phyloP scores from a whole-genome alignment of 2,888 invertebrate genomes.

The Aethes cnicana region DNA sequence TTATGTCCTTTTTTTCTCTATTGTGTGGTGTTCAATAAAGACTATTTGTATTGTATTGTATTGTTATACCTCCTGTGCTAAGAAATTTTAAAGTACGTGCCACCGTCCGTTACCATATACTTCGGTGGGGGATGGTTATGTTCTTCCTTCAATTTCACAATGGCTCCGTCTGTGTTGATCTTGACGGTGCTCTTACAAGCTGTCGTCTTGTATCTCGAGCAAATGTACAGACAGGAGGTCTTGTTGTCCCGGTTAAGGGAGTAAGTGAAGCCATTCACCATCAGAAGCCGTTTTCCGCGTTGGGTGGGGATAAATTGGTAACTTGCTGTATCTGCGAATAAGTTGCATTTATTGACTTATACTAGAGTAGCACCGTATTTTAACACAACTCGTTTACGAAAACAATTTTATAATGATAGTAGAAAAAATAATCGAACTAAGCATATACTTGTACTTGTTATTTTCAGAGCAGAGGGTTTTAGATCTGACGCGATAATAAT shows the following conservation, averaged over 20 bases:
- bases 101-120: constrained; percentile 10
- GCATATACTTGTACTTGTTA: too few relatives aligned
- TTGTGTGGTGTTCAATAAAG: too few relatives aligned
- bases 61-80: not conserved
- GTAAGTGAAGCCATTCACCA: constrained; percentile 22
- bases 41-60: too few relatives aligned
- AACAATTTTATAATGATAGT: too few relatives aligned
- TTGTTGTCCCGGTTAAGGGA: constrained; percentile 7
- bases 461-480: too few relatives aligned
- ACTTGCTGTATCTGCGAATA: constrained; percentile 1
- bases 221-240: constrained; percentile 3
- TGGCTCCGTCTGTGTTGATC: not conserved
- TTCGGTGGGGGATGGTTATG: constrained; percentile 20
- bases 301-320: constrained; percentile 20
- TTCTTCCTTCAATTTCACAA: constrained; percentile 2
- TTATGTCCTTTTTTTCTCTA: too few relatives aligned
- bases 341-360: not conserved
- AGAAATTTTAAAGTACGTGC: constrained; percentile 34
- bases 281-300: constrained; percentile 17
- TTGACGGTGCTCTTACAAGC: constrained; percentile 13
- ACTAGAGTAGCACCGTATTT: too few relatives aligned
- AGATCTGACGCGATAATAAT: too few relatives aligned
- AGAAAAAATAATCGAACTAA: too few relatives aligned
- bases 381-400: too few relatives aligned
- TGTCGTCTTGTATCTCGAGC: constrained; percentile 19